Evolutionary conservation across 2,888 invertebrate genomes (phyloP), one percentile per base, ranked within the genome.

Genomic region (Azorinus chamasolen): DNA sequence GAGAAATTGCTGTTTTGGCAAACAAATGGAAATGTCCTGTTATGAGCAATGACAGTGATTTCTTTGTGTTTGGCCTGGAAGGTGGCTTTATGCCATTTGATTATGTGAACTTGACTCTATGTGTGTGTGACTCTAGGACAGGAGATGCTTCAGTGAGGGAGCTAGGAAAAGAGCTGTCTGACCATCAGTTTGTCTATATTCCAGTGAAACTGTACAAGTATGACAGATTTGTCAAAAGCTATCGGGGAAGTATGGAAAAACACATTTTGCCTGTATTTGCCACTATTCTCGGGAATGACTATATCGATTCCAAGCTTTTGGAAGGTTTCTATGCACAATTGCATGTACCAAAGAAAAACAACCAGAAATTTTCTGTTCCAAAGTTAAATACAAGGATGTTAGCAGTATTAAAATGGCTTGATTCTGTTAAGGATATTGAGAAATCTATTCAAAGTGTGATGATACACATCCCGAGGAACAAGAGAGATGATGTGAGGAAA

Each of bases 11-110:
- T 0, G 95, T 96, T 0, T 93, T 98, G 83, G 97, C 97, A 0
- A 95, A 95, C 80, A 94, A 95, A 66, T 93, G 97, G 1, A 94
- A 96, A 45, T 98, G 97, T 87, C 98, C 98, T 0, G 96, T 99
- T 1, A 92, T 99, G 3, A 98, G 97, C 89, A 96, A 96, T 85
- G 99, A 99, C 93, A 98, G 98, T 0, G 99, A 99, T 93, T 99
- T 98, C 93, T 98, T 96, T 89, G 96, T 99, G 80, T 97, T 96
- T 93, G 96, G 97, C 93, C 95, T 97, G 0, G 93, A 94, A 1
- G 87, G 84, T 24, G 94, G 94, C 0, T 97, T 97, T 85, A 96
- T 99, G 81, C 97, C 97, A 0, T 95, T 97, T 32, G 91, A 93
- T 69, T 90, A 91, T 65, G 68, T 92, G 1, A 89, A 91, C 72